These are phyloP conservation scores for Lasioglossum albipes DNA, from an alignment of 1,140 invertebrate species.

Conservation along the genomic window DNA sequence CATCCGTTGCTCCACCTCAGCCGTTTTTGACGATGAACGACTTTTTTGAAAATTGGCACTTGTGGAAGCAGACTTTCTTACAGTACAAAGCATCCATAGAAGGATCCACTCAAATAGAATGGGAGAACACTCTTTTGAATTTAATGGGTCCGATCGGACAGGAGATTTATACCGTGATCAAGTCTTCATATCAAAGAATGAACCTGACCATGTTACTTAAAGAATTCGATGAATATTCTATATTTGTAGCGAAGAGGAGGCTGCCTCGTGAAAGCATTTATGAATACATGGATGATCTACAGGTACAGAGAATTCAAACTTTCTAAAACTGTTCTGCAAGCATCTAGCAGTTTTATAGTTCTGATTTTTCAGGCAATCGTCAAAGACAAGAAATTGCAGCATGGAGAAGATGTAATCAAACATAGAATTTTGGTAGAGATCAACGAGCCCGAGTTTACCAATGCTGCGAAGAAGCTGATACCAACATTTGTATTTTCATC, in stretches of 20 bases:
- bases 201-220: slow-evolving; percentile 39
- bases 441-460: slow-evolving; percentile 5
- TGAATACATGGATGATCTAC: slow-evolving; percentile 20
- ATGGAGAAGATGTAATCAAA: slow-evolving; percentile 6
- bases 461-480: slow-evolving; percentile 1
- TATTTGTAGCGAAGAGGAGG: slow-evolving; percentile 15
- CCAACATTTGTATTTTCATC: slow-evolving; percentile 11
- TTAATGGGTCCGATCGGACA: slow-evolving; percentile 47
- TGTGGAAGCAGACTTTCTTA: slow-evolving; percentile 47
- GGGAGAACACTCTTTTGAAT: slow-evolving; percentile 42
- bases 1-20: neutral
- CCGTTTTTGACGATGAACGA: slow-evolving; percentile 13
- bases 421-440: slow-evolving; percentile 43
- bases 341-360: neutral
- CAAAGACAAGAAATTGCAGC: neutral
- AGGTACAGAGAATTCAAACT: slow-evolving; percentile 11
- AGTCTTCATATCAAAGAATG: neutral
- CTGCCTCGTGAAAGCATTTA: neutral
- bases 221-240: slow-evolving; percentile 46
- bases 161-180: slow-evolving; percentile 27
- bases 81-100: neutral
- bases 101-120: neutral
- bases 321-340: neutral
- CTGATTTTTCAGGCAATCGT: slow-evolving; percentile 6
- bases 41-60: slow-evolving; percentile 30